phyloP scores from a whole-genome alignment of 2,797 vertebrate species.

The Numenius phaeopus region DNA sequence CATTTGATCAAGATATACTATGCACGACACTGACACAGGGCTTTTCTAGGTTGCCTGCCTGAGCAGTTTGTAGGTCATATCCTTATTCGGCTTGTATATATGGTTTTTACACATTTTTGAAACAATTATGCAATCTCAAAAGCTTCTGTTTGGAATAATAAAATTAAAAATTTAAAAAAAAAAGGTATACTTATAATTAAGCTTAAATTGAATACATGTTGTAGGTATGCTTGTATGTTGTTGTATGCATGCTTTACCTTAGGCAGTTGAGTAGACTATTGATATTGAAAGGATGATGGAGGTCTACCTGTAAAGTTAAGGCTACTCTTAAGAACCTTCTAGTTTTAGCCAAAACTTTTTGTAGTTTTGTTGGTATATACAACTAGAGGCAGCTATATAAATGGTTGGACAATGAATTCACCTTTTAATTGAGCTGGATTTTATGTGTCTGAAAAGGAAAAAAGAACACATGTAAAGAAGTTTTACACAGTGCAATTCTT shows the following conservation, averaged over 20 bases:
- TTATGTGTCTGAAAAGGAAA: background rate
- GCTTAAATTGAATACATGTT: background rate
- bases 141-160: background rate
- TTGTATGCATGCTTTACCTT: background rate
- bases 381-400: background rate
- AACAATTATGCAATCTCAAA: background rate
- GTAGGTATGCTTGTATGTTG: background rate
- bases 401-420: background rate
- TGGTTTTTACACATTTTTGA: background rate
- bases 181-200: background rate
- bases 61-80: background rate
- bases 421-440: background rate
- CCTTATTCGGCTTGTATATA: background rate
- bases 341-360: background rate
- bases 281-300: background rate
- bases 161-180: background rate
- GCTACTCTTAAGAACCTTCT: background rate
- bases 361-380: background rate
- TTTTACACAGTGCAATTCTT: background rate
- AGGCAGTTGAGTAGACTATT: background rate
- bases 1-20: background rate
- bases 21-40: background rate
- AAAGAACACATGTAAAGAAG: background rate
- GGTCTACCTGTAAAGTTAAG: background rate
- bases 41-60: background rate